Base-by-base conservation (phyloP, 2,797 vertebrate species). In the Prunella strophiata region DNA sequence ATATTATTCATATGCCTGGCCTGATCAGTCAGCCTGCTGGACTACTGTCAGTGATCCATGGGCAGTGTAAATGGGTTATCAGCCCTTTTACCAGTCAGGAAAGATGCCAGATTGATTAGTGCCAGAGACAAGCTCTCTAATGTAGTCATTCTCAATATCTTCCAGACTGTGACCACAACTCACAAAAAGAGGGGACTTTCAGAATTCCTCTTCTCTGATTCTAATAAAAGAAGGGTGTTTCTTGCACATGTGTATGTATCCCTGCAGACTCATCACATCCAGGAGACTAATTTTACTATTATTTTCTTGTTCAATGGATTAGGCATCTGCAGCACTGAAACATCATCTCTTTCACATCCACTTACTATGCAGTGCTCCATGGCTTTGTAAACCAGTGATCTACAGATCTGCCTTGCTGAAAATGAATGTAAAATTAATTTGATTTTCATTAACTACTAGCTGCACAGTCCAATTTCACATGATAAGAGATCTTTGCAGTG, bases 1-100 rank as follows among this genome's bases (percentile, higher is more conserved):
- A 63, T 91, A 85, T 93, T 77, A 85, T 91, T 96, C 85, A 85
- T 80, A 91, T 91, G 91, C 77, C 67, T 91, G 88, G 78, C 91
- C 91, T 42, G 73, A 77, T 74, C 59, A 58, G 48, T 51, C 62
- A 93, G 89, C 71, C 91, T 93, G 79, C 83, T 87, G 57, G 65
- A 77, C 54, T 79, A 38, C 61, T 85, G 70, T 76, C 51, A 55
- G 50, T 84, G 85, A 90, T 87, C 94, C 85, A 23, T 81, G 71
- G 48, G 72, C 77, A 77, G 16, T 52, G 50, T 45, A 79, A 92
- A 63, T 88, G 93, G 89, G 78, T 96, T 95, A 92, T 94, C 74
- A 68, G 47, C 20, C 85, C 89, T 84, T 91, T 79, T 59, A 71
- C 48, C 58, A 48, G 32, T 91, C 61, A 77, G 63, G 27, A 89